phyloP scores from a whole-genome alignment of 2,113 vertebrate species.

The Myrmecobius fasciatus region DNA sequence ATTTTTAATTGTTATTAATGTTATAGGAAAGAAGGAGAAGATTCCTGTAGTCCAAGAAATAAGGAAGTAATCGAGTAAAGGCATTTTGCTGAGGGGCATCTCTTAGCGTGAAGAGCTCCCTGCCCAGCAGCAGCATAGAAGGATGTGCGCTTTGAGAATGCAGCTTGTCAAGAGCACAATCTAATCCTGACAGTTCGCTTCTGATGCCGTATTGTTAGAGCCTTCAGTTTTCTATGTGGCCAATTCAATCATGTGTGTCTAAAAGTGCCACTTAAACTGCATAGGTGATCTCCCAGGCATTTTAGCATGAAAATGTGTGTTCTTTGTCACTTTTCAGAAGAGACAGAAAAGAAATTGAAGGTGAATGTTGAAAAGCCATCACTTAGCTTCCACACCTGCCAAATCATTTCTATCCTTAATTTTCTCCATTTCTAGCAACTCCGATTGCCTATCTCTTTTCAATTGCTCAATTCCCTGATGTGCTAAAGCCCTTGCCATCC shows the following conservation, averaged over 20 bases:
- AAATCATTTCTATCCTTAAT: not conserved
- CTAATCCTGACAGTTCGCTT: not conserved
- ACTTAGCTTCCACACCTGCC: accelerated
- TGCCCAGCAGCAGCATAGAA: slow-evolving; percentile 3
- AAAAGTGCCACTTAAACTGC: not conserved
- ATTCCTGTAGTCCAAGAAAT: not conserved
- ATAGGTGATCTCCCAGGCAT: not conserved
- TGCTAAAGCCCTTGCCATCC: not conserved
- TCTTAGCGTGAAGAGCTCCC: not conserved
- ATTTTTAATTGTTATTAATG: not conserved
- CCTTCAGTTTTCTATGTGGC: not conserved
- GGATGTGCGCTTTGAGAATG: not conserved
- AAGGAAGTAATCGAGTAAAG: not conserved
- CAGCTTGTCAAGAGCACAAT: not conserved
- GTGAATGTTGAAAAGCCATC: not conserved
- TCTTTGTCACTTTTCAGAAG: slow-evolving; percentile 11
- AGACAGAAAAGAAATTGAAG: not conserved
- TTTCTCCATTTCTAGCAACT: not conserved
- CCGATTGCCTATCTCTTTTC: not conserved
- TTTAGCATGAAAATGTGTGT: not conserved
- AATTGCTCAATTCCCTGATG: not conserved
- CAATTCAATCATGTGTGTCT: not conserved
- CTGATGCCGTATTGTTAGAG: not conserved
- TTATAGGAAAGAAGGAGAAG: too few relatives aligned
- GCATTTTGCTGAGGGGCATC: not conserved